Percentiles rank a stretch among this genome's conserved stretches.
These are phyloP conservation scores for Danio albolineatus DNA, from an alignment of 2,797 vertebrate genomes.

Conservation along the genomic window DNA sequence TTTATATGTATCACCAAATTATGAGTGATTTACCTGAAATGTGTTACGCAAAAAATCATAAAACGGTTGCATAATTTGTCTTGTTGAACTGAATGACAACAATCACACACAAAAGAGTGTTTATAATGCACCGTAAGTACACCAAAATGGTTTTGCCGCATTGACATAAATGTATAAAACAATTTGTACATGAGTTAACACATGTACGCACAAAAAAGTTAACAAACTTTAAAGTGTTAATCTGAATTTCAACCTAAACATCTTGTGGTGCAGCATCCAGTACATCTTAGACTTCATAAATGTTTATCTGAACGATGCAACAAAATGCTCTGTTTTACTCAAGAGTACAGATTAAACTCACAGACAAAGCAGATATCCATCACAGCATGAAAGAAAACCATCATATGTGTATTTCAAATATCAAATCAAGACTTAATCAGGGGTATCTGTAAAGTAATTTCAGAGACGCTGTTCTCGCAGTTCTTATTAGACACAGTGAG, in stretches of 20 bases:
- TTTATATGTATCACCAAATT: too few species aligned
- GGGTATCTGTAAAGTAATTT: slow-evolving; percentile 33
- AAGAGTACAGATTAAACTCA: neutral
- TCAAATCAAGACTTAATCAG: slow-evolving; percentile 12
- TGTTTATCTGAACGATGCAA: neutral
- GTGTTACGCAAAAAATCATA: too few species aligned
- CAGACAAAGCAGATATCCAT: neutral
- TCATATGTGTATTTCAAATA: neutral
- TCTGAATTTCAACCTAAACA: too few species aligned
- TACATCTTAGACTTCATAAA: neutral
- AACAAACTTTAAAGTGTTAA: neutral
- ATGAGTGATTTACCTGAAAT: too few species aligned
- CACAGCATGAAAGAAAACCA: neutral
- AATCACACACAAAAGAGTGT: neutral
- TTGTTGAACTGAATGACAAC: neutral
- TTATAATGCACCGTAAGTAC: neutral
- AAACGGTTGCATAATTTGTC: too few species aligned
- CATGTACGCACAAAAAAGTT: too few species aligned
- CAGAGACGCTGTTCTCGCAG: neutral
- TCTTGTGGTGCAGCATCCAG: neutral
- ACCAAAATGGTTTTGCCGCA: neutral
- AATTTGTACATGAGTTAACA: too few species aligned
- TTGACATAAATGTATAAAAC: neutral
- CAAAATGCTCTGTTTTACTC: neutral
- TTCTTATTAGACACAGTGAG: neutral